Percentiles rank a stretch among this genome's conserved stretches.
Evolutionary conservation across 2,888 invertebrate genomes (phyloP).

Genomic region (Cynaeus angustus): DNA sequence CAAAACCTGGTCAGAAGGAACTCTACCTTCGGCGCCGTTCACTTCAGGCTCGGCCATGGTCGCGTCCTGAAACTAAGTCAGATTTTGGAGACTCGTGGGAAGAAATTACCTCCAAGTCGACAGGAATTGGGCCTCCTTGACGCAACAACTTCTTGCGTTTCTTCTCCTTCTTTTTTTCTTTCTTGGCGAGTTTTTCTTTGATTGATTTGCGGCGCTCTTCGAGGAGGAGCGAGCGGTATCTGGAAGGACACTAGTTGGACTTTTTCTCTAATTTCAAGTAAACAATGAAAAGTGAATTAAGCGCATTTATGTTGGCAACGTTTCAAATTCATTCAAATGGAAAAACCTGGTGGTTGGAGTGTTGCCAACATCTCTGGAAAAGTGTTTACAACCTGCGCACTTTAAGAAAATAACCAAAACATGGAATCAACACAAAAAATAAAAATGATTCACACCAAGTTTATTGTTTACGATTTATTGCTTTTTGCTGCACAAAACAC

Average conservation of each 20-base stretch:
- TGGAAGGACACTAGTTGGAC: too few relatives aligned
- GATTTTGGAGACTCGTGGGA: neutral
- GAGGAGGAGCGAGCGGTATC: conserved; percentile 78
- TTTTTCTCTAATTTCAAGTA: too few relatives aligned
- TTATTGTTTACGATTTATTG: too few relatives aligned
- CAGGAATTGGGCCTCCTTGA: conserved; percentile 66
- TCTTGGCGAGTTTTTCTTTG: conserved; percentile 83
- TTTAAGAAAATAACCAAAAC: neutral
- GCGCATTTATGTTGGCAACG: conserved; percentile 1
- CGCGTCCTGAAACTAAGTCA: conserved; percentile 50
- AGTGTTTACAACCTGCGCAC: neutral
- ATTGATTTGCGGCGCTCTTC: conserved; percentile 81
- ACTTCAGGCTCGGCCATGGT: conserved; percentile 66
- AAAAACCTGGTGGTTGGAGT: neutral
- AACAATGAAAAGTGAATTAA: too few relatives aligned
- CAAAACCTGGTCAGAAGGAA: conserved; percentile 74
- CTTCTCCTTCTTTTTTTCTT: conserved; percentile 84
- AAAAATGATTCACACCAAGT: too few relatives aligned
- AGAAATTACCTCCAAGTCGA: conserved; percentile 63
- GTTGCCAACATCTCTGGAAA: neutral
- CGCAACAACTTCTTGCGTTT: conserved; percentile 76
- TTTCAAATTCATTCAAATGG: neutral
- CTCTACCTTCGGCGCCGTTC: conserved; percentile 68
- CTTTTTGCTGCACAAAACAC: too few relatives aligned
- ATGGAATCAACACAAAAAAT: too few relatives aligned